Conservation (phyloP, 2,113 vertebrate species). For the Copsychus sechellarum region DNA sequence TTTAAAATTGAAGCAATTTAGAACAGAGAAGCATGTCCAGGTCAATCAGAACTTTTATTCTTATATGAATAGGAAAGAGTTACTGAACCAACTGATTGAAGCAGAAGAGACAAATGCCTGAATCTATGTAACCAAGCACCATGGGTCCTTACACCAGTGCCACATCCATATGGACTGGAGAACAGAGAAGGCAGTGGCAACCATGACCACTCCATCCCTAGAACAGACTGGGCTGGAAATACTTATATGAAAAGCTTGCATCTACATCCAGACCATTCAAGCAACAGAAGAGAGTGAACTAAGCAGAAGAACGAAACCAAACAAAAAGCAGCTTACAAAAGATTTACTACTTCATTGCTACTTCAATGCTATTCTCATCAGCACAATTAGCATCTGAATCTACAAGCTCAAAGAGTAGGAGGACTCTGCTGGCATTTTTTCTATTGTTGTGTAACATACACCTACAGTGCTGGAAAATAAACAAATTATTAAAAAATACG, state of each 20-base stretch:
- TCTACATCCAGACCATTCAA: neutral
- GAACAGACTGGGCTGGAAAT: neutral
- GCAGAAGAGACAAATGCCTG: neutral
- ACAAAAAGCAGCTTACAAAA: neutral
- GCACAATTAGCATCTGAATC: neutral
- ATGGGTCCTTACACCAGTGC: neutral
- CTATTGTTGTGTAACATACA: slow-evolving; percentile 1
- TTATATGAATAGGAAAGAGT: neutral
- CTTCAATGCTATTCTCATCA: neutral
- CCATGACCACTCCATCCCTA: neutral
- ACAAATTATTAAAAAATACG: neutral
- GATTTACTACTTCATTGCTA: neutral
- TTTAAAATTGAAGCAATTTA: neutral
- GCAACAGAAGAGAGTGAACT: neutral
- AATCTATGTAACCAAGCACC: neutral
- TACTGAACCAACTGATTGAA: neutral
- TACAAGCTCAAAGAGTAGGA: neutral
- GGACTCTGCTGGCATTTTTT: neutral
- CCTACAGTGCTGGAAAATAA: slow-evolving; percentile 18
- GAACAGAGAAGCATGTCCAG: neutral
- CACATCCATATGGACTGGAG: neutral
- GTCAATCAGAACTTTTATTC: neutral
- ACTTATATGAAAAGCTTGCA: neutral
- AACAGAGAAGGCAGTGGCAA: neutral
- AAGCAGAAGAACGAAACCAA: neutral